Percentiles rank a stretch among this genome's conserved stretches.
Conservation (phyloP, 2,797 vertebrate genomes). For the Delichon dasypus region DNA sequence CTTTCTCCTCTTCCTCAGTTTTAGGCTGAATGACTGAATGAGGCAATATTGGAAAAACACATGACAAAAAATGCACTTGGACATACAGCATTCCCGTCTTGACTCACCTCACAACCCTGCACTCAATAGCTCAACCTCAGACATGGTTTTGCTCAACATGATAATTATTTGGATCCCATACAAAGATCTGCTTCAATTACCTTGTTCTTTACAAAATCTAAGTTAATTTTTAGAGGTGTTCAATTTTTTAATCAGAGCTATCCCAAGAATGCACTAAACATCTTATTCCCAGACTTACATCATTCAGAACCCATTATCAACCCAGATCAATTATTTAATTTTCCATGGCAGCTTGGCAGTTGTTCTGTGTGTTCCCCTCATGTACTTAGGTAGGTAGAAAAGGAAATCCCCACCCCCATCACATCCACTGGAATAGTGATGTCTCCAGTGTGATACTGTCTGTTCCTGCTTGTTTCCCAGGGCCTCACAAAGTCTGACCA, state of each 20-base stretch:
- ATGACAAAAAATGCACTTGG: background rate
- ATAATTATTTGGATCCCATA: background rate
- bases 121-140: background rate
- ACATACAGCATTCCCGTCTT: background rate
- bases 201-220: background rate
- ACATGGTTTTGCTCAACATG: background rate
- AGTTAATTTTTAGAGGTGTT: background rate
- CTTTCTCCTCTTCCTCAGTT: background rate
- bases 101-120: background rate
- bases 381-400: background rate
- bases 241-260: background rate
- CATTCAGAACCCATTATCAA: background rate
- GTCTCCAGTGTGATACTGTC: background rate
- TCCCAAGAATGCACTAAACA: background rate
- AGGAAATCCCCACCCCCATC: background rate
- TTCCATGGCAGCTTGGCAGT: background rate
- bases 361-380: background rate
- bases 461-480: background rate
- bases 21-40: background rate
- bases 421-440: background rate
- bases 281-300: background rate
- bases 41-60: background rate
- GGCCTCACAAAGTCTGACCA: background rate
- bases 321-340: background rate
- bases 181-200: background rate